Conservation (phyloP, 53 echinoderm and acorn worm species). For the Echinarachnius parma region DNA sequence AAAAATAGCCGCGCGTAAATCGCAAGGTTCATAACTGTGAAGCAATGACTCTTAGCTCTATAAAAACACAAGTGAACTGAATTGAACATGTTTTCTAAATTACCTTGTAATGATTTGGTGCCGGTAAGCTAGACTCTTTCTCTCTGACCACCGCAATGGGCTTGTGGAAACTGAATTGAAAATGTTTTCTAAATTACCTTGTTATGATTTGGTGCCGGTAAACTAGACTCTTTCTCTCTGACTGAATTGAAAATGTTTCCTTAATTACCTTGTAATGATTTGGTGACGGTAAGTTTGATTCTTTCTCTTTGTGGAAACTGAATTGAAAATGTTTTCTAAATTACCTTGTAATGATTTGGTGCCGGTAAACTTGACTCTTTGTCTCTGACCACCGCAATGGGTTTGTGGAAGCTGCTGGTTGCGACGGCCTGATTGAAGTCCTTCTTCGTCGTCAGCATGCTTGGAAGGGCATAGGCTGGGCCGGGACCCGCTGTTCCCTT, state of each 20-base stretch:
- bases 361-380: constrained; percentile 66
- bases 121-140: constrained; percentile 62
- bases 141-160: constrained; percentile 80
- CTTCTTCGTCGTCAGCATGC: constrained; percentile 72
- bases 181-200: too few relatives aligned
- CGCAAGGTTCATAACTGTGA: too few relatives aligned
- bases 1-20: too few relatives aligned
- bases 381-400: constrained; percentile 74
- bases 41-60: too few relatives aligned
- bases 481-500: constrained; percentile 86
- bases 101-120: constrained; percentile 93
- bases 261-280: too few relatives aligned
- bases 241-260: too few relatives aligned
- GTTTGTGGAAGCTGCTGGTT: constrained; percentile 82
- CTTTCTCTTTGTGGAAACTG: too few relatives aligned
- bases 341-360: constrained; percentile 91
- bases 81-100: too few relatives aligned
- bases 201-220: constrained; percentile 92
- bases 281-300: too few relatives aligned
- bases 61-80: too few relatives aligned
- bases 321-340: too few relatives aligned
- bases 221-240: constrained; percentile 58
- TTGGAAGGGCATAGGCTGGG: constrained; percentile 79
- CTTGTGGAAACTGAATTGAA: constrained; percentile 77
- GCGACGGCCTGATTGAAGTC: constrained; percentile 70